A percentile compares a stretch with the other conserved stretches of the same genome.
These are phyloP conservation scores for crab-eating macaque (Macaca fascicularis) DNA, from an alignment of 2,113 vertebrate species.

Conservation along the genomic window T2T-MFA8v1.1 NC_088380.1:14781001-14781500, in stretches of 20 bases:
- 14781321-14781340: background rate
- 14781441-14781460: background rate
- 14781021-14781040: background rate
- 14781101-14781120: background rate
- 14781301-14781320: background rate
- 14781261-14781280: background rate
- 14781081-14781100: background rate
- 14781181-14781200: background rate
- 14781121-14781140: background rate
- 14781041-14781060: background rate
- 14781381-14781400: background rate
- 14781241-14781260: background rate
- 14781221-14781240: background rate
- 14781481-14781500: no score
- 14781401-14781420: background rate
- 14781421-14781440: background rate
- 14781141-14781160: background rate
- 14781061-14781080: background rate
- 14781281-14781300: background rate
- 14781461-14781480: no score
- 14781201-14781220: background rate
- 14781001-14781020: background rate
- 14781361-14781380: background rate
- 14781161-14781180: background rate
- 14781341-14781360: background rate